Evolutionary conservation across 2,113 vertebrate species (phyloP).

Genomic region (Agapornis roseicollis): DNA sequence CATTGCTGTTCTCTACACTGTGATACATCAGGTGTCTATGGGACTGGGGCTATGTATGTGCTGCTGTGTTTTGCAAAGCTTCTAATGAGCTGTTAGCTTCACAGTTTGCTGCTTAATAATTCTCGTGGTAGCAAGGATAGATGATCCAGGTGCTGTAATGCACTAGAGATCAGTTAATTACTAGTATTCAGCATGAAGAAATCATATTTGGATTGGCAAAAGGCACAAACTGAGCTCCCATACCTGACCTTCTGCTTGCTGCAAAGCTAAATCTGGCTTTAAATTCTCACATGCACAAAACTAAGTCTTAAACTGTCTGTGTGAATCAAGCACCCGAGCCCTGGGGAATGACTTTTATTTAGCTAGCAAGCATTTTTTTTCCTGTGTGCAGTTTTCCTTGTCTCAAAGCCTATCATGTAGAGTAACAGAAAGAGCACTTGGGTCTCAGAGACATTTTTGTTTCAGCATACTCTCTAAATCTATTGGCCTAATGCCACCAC

Average conservation of each 20-base stretch:
- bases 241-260: background rate
- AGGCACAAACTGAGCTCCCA: background rate
- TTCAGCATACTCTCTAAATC: background rate
- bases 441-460: background rate
- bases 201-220: background rate
- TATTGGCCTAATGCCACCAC: background rate
- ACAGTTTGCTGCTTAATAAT: constrained; percentile 33
- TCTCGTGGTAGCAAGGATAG: background rate
- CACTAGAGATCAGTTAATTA: constrained; percentile 23
- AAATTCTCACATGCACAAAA: background rate
- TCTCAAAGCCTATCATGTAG: background rate
- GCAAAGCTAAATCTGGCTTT: background rate
- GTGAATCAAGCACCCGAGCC: background rate
- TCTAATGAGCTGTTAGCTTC: background rate
- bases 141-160: constrained; percentile 20
- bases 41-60: accelerated
- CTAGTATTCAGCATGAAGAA: background rate
- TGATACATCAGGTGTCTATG: background rate
- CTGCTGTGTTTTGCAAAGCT: background rate
- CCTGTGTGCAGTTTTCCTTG: background rate
- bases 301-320: background rate
- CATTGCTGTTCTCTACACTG: background rate
- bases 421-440: background rate
- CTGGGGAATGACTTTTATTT: background rate
- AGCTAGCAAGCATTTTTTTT: background rate